Base-by-base conservation (phyloP, 64 coral and sea anemone species). In the Anthopleura sola region DNA sequence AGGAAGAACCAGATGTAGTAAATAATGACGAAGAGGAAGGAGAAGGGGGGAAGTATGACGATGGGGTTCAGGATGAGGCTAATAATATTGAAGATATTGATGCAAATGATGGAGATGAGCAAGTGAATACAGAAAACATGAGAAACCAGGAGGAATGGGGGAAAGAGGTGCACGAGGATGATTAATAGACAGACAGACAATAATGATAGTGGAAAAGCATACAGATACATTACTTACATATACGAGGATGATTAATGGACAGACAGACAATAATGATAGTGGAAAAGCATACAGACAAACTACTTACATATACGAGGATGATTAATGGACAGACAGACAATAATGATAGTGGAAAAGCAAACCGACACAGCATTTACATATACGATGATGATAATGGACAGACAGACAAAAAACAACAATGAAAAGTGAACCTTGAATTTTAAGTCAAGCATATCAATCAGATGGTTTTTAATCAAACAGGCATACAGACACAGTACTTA, bases 31-130 rank as follows among this genome's bases (percentile, higher is more conserved):
- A 79, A 13, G 36, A 48, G 4, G 76, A 79, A 44, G 44, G 7
- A 23, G 6, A 24, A 13, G 76, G 76, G 24, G 17, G 68, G n/a
- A 71, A 71, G 3, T 47, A 47, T 47, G 17, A 79, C 19, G 38
- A 79, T 79, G 44, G 76, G 21, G 39, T 79, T 20, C 17, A 47
- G 44, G 76, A 79, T 28, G 76, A 79, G 37, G 76, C 76, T 40
- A 12, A 79, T 79, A 44, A 23, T n/a, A 79, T 79, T 24, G 24
- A 32, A 0, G 76, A 79, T 79, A 5, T 79, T 71, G 76, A 79
- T n/a, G 19, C 23, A 15, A 79, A 79, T 33, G 37, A 79, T 48
- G 76, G 44, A 13, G 76, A 79, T 8, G 76, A 1, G 5, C 66
- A 79, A 10, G 76, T 23, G 18, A 48, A 44, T 14, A 18, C 39